Evolutionary conservation across 1,140 invertebrate species (phyloP).

Genomic region (Fopius arisanus): DNA sequence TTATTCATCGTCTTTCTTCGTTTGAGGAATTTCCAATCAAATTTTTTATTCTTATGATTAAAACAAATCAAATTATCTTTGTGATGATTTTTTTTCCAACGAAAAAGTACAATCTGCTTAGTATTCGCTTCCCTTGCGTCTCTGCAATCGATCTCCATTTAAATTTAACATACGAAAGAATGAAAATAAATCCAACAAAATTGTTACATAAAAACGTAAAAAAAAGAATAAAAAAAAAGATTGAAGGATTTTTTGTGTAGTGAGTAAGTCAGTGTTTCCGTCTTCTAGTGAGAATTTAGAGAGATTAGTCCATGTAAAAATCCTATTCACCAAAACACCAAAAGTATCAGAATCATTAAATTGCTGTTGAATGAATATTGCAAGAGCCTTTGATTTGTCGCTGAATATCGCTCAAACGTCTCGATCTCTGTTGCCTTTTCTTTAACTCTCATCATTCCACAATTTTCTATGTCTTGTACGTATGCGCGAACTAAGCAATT

Average conservation of each 20-base stretch:
- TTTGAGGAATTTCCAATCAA: too few relatives aligned
- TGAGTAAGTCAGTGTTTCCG: neutral
- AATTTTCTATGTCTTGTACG: neutral
- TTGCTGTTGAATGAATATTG: neutral
- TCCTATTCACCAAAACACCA: neutral
- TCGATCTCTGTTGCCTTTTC: neutral
- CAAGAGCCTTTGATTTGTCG: neutral
- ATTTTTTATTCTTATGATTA: too few relatives aligned
- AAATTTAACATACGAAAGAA: neutral
- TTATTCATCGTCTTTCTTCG: too few relatives aligned
- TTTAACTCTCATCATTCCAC: neutral
- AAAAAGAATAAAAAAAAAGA: neutral
- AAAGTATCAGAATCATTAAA: neutral
- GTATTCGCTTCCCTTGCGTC: neutral
- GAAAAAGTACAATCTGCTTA: neutral
- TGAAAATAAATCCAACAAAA: neutral
- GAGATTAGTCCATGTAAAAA: neutral
- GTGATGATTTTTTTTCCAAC: neutral
- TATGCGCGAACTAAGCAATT: constrained; percentile 37
- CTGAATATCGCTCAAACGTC: neutral
- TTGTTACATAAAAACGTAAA: neutral
- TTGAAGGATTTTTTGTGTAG: neutral
- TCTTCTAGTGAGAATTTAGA: neutral
- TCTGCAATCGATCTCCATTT: neutral
- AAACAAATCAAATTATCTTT: too few relatives aligned